Conservation (phyloP, 2,113 vertebrate species). For the Mobula hypostoma region DNA sequence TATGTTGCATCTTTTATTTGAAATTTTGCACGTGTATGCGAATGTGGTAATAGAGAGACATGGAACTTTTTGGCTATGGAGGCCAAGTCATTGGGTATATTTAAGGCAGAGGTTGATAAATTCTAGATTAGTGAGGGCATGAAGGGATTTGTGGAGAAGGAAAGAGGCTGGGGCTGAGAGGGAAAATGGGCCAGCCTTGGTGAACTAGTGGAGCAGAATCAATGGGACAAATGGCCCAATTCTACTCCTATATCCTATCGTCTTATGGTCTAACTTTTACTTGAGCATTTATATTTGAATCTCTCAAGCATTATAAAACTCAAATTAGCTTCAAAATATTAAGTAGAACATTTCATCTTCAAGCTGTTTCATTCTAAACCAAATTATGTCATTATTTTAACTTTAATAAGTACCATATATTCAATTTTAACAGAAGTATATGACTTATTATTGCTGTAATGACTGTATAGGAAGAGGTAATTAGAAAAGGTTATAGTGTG, state of each 20-base stretch:
- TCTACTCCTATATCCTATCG: too few relatives aligned
- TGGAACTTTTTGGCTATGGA: too few relatives aligned
- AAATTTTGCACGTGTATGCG: background rate
- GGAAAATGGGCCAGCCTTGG: too few relatives aligned
- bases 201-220: too few relatives aligned
- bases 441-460: background rate
- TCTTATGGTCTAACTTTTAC: background rate
- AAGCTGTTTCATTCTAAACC: background rate
- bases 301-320: background rate
- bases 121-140: too few relatives aligned
- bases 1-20: background rate
- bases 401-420: background rate
- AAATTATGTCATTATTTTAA: background rate
- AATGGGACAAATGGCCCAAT: too few relatives aligned
- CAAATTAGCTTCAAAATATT: constrained; percentile 21
- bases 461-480: background rate
- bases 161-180: too few relatives aligned
- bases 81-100: too few relatives aligned
- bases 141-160: too few relatives aligned
- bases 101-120: too few relatives aligned
- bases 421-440: constrained; percentile 12
- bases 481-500: background rate
- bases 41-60: background rate
- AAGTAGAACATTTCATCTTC: background rate
- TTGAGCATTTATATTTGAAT: background rate